Base-by-base conservation (phyloP, 2,888 invertebrate genomes). In the Laothoe populi region DNA sequence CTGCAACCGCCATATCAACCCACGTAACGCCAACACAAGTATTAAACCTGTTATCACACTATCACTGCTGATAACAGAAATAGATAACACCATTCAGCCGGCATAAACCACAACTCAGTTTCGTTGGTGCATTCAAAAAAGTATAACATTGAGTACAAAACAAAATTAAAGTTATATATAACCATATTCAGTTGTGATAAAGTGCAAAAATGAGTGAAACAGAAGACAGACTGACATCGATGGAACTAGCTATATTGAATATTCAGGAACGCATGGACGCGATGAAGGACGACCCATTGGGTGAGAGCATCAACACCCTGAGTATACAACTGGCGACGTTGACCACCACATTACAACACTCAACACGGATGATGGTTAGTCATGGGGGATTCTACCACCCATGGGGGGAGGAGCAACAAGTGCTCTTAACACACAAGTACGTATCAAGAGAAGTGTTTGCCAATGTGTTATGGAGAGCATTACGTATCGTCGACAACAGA, bases 361-460 rank as follows among this genome's bases (percentile, higher is more conserved):
- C 4, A 8, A 31, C 31, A 31, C 4, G 5, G 16, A 5, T 42
- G 2, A 16, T 1, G 4, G 40, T 40, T 5, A 42, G 13, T 16
- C 42, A 16, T 4, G 0, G n/a, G 4, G 19, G 44, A 10, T 4
- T 11, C 2, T 45, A 59, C 31, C 4, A 13, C 0, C 31, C 44
- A 5, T 57, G 45, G 31, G 31, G 26, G 16, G 49, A 49, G 16
- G 49, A 49, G 26, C 16, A 49, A 10, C 31, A 49, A 8, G 26
- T 13, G 1, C 31, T 49, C 8, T 16, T 16, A n/a, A 49, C 49
- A 4, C 49, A 49, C 49, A 49, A 11, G 4, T 60, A 45, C 31
- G 60, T 60, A 4, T 24, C 60, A 4, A 46, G 45, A 5, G 60
- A 45, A 16, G 60, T 60, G 8, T 38, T 60, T 13, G n/a, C 16